Evolutionary conservation across 2,888 invertebrate genomes (phyloP), one percentile per base, ranked within the genome.

Genomic region (Drosophila paranaensis): DNA sequence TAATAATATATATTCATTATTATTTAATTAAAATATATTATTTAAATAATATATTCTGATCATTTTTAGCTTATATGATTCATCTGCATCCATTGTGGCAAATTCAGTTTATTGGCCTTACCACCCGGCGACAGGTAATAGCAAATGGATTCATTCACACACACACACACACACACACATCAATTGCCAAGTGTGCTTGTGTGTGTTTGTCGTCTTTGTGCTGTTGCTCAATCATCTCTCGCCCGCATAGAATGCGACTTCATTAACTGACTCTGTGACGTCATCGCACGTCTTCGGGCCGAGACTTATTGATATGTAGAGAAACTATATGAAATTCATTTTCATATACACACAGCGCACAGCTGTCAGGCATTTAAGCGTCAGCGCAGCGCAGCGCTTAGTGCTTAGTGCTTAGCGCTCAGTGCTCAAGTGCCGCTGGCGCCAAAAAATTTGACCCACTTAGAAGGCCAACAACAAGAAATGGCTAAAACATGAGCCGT

Each of bases 401-500:
- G n/a, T n/a, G n/a, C 66, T 64, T 62, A 53, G 39, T 48, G 56
- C 39, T 54, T 51, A 50, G 61, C 27, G 58, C 42, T 42, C 43
- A 58, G 45, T 11, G 37, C 66, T 74, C 64, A 67, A 83, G 61
- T 62, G 84, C 74, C 76, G 74, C 58, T 66, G 75, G 81, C 79
- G 67, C 70, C 74, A 76, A 85, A 81, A 86, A 77, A 74, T 77
- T 64, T 79, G 79, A 81, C 89, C 87, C 81, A 77, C 79, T 83
- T 88, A 62, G 75, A 42, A 63, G 60, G 45, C 53, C 57, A 75
- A 71, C 39, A 66, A 68, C 57, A 48, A 66, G 64, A 33, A 58
- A 43, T 61, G 70, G 58, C 71, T 79, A 67, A 77, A 79, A 79
- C 71, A 77, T 67, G 71, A 64, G 71, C 71, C 66, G 56, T 63